Percentiles rank a stretch among this genome's conserved stretches.
phyloP scores from a whole-genome alignment of 2,888 invertebrate species.

The Nudaria mundana region DNA sequence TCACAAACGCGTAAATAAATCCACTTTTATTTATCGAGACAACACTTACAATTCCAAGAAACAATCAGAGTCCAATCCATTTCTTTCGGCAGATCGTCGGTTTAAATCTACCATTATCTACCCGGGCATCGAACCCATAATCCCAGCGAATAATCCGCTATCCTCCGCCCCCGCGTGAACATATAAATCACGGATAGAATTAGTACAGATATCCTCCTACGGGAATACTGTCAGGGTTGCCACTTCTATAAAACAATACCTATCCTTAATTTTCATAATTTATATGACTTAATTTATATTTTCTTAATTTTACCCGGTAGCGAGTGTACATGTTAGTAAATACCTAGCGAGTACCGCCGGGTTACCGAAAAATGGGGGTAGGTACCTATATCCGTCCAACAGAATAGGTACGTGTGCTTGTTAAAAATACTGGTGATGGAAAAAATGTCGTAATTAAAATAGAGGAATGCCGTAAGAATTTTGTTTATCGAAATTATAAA shows the following conservation, averaged over 20 bases:
- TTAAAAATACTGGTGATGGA: no score
- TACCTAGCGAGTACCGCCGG: no score
- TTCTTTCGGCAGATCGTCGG: constrained; percentile 27
- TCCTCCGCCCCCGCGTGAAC: constrained; percentile 27
- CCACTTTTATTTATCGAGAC: constrained; percentile 15
- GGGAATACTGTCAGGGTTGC: constrained; percentile 22
- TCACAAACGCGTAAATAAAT: constrained; percentile 4
- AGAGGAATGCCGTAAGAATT: no score
- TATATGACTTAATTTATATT: no score
- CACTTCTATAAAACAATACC: background rate
- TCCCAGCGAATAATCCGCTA: constrained; percentile 32
- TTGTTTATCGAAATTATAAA: no score
- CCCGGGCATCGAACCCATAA: constrained; percentile 38
- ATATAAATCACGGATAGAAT: constrained; percentile 40
- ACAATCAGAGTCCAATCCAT: constrained; percentile 34
- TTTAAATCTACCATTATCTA: constrained; percentile 36
- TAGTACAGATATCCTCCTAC: constrained; percentile 36
- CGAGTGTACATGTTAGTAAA: no score
- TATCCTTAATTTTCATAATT: no score
- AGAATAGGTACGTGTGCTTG: no score
- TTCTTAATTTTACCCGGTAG: no score
- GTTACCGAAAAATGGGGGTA: no score
- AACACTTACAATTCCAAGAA: constrained; percentile 27
- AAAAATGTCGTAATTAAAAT: no score
- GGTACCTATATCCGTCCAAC: no score